Percentiles rank a stretch among this genome's conserved stretches.
Conservation (phyloP, 2,797 vertebrate species). For the Notolepis coatsorum region DNA sequence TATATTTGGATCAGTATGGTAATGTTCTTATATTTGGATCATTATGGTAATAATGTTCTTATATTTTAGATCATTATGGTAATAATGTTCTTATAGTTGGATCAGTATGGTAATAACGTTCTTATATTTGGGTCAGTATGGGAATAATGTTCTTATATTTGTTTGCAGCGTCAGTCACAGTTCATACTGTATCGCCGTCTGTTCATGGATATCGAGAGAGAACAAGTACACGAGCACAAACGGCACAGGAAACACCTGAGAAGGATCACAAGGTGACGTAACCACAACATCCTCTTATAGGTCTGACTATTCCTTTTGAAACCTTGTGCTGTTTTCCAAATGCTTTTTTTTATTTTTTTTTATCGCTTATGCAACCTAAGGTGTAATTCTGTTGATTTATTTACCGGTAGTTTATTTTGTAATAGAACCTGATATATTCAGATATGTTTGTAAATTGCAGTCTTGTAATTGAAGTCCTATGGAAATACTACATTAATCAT, state of each 20-base stretch:
- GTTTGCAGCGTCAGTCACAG: conserved; percentile 83
- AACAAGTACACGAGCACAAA: conserved; percentile 86
- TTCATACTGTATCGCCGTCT: conserved; percentile 85
- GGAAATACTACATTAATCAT: too few relatives aligned
- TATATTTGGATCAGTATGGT: too few relatives aligned
- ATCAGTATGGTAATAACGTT: too few relatives aligned
- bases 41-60: too few relatives aligned
- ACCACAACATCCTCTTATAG: not conserved
- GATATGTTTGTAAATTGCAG: too few relatives aligned
- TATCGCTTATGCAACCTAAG: not conserved
- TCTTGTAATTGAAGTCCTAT: too few relatives aligned
- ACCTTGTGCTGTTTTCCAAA: not conserved
- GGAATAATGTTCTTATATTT: not conserved
- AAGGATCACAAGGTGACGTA: conserved; percentile 81
- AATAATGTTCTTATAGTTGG: too few relatives aligned
- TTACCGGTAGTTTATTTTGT: too few relatives aligned
- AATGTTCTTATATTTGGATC: too few relatives aligned
- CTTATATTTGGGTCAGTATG: too few relatives aligned
- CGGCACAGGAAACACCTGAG: conserved; percentile 82
- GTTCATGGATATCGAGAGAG: conserved; percentile 88
- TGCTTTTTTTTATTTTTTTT: not conserved
- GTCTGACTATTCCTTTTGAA: conserved; percentile 16
- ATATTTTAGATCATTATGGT: too few relatives aligned
- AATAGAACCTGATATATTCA: too few relatives aligned
- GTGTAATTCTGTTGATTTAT: not conserved